These are phyloP conservation scores for Ditula angustiorana DNA, from an alignment of 2,888 invertebrate genomes.

Conservation along the genomic window DNA sequence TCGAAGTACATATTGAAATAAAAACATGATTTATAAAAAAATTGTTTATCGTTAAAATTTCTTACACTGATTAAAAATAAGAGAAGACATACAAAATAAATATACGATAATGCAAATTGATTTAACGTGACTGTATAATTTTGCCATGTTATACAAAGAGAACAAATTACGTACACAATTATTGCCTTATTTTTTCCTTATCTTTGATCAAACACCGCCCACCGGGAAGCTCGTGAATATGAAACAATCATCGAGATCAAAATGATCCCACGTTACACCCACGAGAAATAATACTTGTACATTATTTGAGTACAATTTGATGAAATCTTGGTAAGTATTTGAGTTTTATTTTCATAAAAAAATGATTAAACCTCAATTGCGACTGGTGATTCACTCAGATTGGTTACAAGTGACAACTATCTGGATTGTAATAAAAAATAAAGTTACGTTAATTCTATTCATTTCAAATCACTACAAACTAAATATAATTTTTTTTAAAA, in stretches of 20 bases:
- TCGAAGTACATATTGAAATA: background rate
- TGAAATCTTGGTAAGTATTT: background rate
- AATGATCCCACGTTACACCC: background rate
- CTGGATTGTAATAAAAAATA: too few species aligned
- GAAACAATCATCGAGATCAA: constrained; percentile 1
- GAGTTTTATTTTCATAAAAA: background rate
- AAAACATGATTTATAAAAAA: background rate
- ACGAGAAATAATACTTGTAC: background rate
- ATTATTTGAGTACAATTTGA: background rate
- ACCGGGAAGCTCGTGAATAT: background rate
- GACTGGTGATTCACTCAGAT: background rate
- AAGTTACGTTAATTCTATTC: too few species aligned
- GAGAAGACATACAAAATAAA: background rate
- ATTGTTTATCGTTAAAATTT: background rate
- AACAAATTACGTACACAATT: constrained; percentile 2
- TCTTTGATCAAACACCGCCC: constrained; percentile 1
- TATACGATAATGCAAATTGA: constrained; percentile 2
- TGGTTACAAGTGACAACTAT: background rate
- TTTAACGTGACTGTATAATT: background rate
- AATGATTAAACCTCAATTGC: background rate
- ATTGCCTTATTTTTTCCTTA: constrained; percentile 1
- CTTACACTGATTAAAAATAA: background rate
- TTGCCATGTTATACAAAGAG: background rate
- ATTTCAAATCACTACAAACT: too few species aligned
- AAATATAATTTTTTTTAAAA: too few species aligned